Conservation (phyloP, 2,888 invertebrate genomes). For the Proisotoma minuta region DNA sequence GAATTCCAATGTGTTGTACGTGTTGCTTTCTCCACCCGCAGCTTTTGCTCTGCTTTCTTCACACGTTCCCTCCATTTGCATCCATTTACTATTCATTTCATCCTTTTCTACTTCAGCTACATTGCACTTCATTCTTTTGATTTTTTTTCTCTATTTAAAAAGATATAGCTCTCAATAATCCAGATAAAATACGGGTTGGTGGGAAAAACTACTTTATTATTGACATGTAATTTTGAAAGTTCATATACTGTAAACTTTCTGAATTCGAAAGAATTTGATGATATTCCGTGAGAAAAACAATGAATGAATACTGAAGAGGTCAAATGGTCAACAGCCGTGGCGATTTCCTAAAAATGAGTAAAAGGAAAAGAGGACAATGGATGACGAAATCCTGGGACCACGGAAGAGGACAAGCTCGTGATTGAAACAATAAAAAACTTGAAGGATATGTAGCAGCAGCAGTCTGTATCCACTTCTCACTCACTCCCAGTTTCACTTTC, state of each 20-base stretch:
- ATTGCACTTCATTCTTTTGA: neutral
- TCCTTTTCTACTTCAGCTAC: neutral
- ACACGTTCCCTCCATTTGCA: slow-evolving; percentile 1
- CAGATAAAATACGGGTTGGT: neutral
- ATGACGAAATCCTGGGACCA: slow-evolving; percentile 1
- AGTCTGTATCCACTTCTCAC: neutral
- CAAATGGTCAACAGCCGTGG: slow-evolving; percentile 1
- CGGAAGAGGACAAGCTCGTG: slow-evolving; percentile 34
- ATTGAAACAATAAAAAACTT: slow-evolving; percentile 46
- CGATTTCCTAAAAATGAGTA: too few species aligned
- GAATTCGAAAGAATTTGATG: too few species aligned
- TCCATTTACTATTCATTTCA: neutral
- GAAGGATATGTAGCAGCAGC: slow-evolving; percentile 14
- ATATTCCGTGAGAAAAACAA: too few species aligned
- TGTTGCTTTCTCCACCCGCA: slow-evolving; percentile 25
- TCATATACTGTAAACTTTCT: neutral
- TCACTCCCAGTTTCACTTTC: neutral
- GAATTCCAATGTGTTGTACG: slow-evolving; percentile 32
- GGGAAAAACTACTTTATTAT: neutral
- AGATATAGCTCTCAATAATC: neutral
- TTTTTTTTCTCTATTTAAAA: neutral
- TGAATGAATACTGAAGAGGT: neutral
- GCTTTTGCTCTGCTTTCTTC: slow-evolving; percentile 4
- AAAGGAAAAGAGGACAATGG: too few species aligned
- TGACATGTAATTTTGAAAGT: neutral